Conservation (phyloP, 2,113 vertebrate species). For the Peromyscus polionotus region DNA sequence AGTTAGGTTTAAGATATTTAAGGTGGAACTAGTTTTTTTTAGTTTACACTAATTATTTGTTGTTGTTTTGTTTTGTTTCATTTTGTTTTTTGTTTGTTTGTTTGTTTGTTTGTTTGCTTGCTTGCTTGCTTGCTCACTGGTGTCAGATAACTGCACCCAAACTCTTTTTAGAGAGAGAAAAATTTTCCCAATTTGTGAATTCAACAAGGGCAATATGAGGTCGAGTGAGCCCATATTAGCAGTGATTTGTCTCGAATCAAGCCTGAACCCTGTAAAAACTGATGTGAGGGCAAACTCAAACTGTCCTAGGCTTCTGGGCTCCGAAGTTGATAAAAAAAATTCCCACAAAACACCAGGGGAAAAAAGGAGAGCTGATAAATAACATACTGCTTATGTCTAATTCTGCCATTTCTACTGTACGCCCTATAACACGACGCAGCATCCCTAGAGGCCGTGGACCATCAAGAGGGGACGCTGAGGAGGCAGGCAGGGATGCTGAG, state of each 20-base stretch:
- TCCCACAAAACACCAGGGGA: neutral
- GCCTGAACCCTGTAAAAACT: neutral
- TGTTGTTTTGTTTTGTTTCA: neutral
- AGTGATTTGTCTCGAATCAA: neutral
- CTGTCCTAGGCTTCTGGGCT: neutral
- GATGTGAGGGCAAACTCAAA: neutral
- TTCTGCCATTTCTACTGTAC: neutral
- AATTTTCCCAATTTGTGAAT: neutral
- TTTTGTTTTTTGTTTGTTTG: neutral
- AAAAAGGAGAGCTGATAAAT: neutral
- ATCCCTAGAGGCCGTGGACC: neutral
- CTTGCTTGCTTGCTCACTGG: neutral
- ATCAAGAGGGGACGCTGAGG: neutral
- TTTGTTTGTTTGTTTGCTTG: no score
- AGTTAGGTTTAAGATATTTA: neutral
- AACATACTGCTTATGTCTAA: neutral
- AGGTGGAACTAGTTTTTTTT: neutral
- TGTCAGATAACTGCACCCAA: slow-evolving; percentile 20
- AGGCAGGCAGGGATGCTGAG: neutral
- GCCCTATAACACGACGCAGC: neutral
- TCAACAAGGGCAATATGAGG: neutral
- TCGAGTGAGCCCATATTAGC: neutral
- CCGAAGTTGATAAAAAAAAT: neutral
- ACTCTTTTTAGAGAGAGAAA: neutral
- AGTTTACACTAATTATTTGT: neutral